Base-by-base conservation (phyloP, 2,113 vertebrate genomes). In the Promerops cafer region DNA sequence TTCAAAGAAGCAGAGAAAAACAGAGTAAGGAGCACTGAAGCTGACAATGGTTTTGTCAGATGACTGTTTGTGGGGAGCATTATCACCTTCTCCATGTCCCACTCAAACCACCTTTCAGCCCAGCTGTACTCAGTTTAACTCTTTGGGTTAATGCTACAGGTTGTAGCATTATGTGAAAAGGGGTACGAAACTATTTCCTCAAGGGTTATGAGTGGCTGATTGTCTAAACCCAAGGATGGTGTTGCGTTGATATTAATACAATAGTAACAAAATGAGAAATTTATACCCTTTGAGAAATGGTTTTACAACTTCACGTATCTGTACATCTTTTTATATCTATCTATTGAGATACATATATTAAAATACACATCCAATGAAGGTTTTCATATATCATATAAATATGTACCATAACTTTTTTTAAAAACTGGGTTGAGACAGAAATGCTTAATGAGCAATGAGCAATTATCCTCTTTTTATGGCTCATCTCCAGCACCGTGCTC, bases 111-210 rank as follows among this genome's bases (percentile, higher is more conserved):
- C 13, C 4, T n/a, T 50, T 83, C 35, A 45, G 8, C 30, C 33
- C 35, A 60, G 35, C 19, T 64, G 21, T 37, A 27, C 6, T 44
- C 23, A 26, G 21, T 21, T 35, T 16, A 47, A 31, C 53, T 56
- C 5, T 71, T 61, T 52, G 47, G 52, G 57, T n/a, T n/a, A n/a
- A n/a, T n/a, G n/a, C n/a, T 83, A n/a, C 7, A 42, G 10, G 13
- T 31, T 30, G 3, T 13, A 72, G 13, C 24, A 49, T 30, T 59
- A 54, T 1, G 0, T 21, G 49, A 40, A 53, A 85, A 78, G 5
- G 11, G 1, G 4, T 40, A 54, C 0, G 0, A 23, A 64, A 33
- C 24, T 45, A 10, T 54, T 59, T 78, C 33, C 22, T 90, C 19
- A 20, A 39, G 16, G 23, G 10, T 23, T 70, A 65, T 5, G 1